Conservation (phyloP, 2,113 vertebrate species). For the Puntigrus tetrazona region DNA sequence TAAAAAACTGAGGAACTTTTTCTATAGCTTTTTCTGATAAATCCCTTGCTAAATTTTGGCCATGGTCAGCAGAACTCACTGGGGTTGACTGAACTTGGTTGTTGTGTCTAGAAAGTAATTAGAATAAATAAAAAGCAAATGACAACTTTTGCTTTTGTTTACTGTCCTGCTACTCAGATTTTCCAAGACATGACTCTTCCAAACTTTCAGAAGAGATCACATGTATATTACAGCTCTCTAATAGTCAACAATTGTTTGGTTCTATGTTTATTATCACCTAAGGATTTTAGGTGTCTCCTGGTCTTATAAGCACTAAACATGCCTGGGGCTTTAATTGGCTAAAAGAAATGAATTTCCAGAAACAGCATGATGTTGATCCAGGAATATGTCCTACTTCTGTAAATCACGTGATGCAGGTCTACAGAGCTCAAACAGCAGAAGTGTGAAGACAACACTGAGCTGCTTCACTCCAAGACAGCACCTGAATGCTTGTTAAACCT, state of each 20-base stretch:
- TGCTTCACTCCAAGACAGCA: background rate
- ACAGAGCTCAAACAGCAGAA: background rate
- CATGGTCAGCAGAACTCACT: background rate
- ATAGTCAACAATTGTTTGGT: background rate
- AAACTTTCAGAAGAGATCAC: background rate
- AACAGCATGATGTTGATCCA: constrained; percentile 8
- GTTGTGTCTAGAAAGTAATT: background rate
- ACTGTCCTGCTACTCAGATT: background rate
- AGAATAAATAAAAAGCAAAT: background rate
- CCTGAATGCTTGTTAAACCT: background rate
- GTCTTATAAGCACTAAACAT: background rate
- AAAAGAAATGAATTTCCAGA: background rate
- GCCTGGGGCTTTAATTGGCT: background rate
- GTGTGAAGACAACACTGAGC: background rate
- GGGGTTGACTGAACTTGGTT: background rate
- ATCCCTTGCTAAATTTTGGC: background rate
- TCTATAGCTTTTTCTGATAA: background rate
- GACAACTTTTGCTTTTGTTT: background rate
- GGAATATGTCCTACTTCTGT: constrained; percentile 24
- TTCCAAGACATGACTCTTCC: background rate
- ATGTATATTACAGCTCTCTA: background rate
- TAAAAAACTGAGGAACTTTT: background rate
- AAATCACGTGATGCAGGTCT: background rate
- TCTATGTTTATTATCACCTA: background rate
- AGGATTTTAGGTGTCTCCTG: background rate